phyloP scores from a whole-genome alignment of 2,797 vertebrate species.

The Cirrhinus molitorella region DNA sequence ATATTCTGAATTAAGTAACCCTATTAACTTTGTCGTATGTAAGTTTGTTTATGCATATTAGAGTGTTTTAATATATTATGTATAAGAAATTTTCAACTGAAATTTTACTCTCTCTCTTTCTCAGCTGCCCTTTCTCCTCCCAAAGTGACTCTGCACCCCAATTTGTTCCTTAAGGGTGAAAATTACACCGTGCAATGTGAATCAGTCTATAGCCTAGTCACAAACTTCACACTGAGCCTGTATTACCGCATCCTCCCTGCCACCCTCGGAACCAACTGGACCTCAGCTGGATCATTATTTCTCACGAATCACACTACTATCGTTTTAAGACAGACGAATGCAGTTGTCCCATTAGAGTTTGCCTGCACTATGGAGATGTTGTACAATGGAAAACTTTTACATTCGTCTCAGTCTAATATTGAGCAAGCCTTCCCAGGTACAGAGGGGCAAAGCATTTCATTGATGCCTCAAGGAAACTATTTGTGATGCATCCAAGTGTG shows the following conservation, averaged over 20 bases:
- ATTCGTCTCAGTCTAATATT: constrained; percentile 43
- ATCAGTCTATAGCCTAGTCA: neutral
- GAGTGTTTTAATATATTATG: neutral
- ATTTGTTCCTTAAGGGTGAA: constrained; percentile 30
- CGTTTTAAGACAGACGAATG: neutral
- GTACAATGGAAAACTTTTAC: constrained; percentile 44
- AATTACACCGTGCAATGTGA: constrained; percentile 52
- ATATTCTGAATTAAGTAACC: constrained; percentile 51
- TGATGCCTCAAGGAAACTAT: neutral
- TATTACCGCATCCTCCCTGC: constrained; percentile 34
- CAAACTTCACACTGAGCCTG: constrained; percentile 49
- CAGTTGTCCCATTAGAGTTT: constrained; percentile 27
- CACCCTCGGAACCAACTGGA: constrained; percentile 1
- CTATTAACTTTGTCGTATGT: constrained; percentile 57
- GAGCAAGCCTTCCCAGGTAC: constrained; percentile 56
- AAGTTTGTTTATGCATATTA: neutral
- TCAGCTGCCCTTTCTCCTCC: constrained; percentile 51
- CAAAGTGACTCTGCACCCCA: neutral
- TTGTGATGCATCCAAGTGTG: neutral
- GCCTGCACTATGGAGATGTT: constrained; percentile 56
- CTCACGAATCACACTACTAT: neutral
- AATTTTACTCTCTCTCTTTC: neutral
- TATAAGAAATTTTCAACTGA: neutral
- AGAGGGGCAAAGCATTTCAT: neutral
- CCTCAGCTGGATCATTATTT: constrained; percentile 17